A percentile compares a stretch with the other conserved stretches of the same genome.
Evolutionary conservation across 30 jellyfish, hydroid and myxozoan genomes (phyloP).

Genomic region (Hydractinia echinata): DNA sequence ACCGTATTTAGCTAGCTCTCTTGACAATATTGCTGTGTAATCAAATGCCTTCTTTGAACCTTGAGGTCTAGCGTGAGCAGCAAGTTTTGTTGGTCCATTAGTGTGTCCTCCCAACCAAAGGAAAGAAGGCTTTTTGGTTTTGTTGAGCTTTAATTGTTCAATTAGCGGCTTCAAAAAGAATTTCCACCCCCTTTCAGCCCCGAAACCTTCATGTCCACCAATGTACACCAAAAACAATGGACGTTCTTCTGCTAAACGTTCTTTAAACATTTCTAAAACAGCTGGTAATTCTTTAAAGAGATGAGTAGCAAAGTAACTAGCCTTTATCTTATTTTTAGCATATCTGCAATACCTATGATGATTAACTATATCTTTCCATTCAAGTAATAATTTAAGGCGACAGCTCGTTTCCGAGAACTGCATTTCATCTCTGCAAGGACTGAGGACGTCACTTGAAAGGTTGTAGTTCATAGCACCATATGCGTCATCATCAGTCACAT

Average conservation of each 20-base stretch:
- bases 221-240: neutral
- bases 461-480: neutral
- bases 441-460: neutral
- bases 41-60: neutral
- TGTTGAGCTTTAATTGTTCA: neutral
- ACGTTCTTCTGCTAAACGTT: neutral
- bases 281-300: neutral
- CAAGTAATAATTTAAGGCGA: neutral
- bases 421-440: neutral
- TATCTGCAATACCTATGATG: constrained; percentile 1
- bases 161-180: neutral
- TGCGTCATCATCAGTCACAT: neutral
- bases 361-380: neutral
- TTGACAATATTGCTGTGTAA: neutral
- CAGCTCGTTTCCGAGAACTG: neutral
- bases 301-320: neutral
- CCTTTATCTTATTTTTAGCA: neutral
- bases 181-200: neutral
- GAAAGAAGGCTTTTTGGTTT: neutral
- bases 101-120: neutral
- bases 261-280: neutral
- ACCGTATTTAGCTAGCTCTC: neutral
- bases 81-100: neutral
- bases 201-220: neutral
- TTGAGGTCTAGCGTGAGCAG: neutral